Evolutionary conservation across 2,888 invertebrate species (phyloP), one percentile per base, ranked within the genome.

Genomic region (Habrosyne pyritoides): DNA sequence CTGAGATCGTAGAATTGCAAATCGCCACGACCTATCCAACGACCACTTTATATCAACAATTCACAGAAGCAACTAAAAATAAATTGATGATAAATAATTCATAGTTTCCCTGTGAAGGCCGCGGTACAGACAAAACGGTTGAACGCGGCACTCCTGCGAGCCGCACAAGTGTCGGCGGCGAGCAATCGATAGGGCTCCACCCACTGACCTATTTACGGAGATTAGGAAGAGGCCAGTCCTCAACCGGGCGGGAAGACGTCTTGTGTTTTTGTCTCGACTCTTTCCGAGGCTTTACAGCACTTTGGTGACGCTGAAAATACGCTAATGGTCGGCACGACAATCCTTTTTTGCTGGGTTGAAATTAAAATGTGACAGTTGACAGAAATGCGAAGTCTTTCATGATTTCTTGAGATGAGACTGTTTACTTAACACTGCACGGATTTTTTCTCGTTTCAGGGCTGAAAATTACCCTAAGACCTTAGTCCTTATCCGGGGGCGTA

Each of bases 171-270:
- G 81, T 62, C 73, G 70, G 81, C 33, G 26, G 49, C 50, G 42
- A n/a, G 42, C 84, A 89, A 91, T 91, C 91, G 90, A 91, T 91
- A 89, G 78, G 76, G 75, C 81, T 72, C 89, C 87, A 79, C 90
- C 90, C 88, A 80, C 68, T 86, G 88, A 87, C 88, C 88, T 85
- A 87, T 84, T 85, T 89, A 73, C 77, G 66, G 72, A 79, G 83
- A 84, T 85, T 85, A 84, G 84, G 81, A 67, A 73, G 68, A 61
- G 57, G 64, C 62, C 60, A 50, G 60, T 57, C 61, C 42, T 28
- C 30, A 28, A 8, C 18, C 42, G 42, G 18, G 42, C 42, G 42
- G 33, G 67, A 66, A 59, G 54, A 54, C 47, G 54, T 61, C 63
- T 56, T 70, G 69, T 66, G 68, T 71, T 73, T 71, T 75, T 73